Evolutionary conservation across 37 sponge, comb jelly and placozoan genomes (phyloP), one percentile per base, ranked within the genome.

Genomic region (Agelas oroides): DNA sequence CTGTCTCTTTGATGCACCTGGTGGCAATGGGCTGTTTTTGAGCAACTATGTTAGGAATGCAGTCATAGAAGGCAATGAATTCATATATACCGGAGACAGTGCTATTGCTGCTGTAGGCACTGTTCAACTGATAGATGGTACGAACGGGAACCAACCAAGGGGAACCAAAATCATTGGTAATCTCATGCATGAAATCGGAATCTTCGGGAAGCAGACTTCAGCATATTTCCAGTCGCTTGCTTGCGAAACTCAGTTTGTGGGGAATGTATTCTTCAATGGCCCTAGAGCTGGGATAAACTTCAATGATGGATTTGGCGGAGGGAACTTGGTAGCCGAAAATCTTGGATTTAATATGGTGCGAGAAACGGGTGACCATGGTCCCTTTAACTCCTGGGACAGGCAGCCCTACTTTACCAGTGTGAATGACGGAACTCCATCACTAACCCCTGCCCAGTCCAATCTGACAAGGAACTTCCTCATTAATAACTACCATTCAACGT

Each of bases 241-340:
- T 34, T 83, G 89, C 66, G 59, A 81, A 57, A 89, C 74, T 6
- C 65, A 68, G 37, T 6, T 89, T 20, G 8, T 32, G 25, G 89
- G 82, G 28, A 89, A 89, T 59, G 89, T 89, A 37, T 83, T 81
- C 78, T 89, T 81, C 84, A 89, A 89, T 61, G 89, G 89, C 34
- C 89, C 89, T 1, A 53, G 89, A 38, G 89, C 84, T 17, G 90
- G 90, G 5, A 85, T 90, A 38, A 90, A 90, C 70, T 90, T 90
- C 64, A 86, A 91, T 70, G 91, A 91, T 63, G 87, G 87, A 2
- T 86, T 91, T 76, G 91, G 91, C 27, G 91, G 91, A 58, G 91
- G 87, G n/a, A 59, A 83, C 33, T 21, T 66, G 8, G 25, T 90
- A 61, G 23, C 84, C 27, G 38, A 63, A 14, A 89, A 89, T 67